phyloP scores from a whole-genome alignment of 2,113 vertebrate genomes.

The Hyperoodon ampullatus region DNA sequence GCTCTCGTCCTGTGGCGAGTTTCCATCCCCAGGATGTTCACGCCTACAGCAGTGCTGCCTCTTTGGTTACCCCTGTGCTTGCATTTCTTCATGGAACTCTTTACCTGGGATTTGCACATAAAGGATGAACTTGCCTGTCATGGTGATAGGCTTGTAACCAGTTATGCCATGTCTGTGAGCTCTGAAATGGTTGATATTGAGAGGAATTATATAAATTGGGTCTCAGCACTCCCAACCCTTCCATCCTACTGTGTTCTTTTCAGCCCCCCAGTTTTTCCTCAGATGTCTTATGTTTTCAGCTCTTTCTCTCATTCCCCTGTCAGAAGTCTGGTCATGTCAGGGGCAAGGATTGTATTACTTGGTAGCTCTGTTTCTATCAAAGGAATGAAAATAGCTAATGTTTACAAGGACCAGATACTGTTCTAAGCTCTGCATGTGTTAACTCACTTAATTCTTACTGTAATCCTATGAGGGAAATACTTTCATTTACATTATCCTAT shows the following conservation, averaged over 20 bases:
- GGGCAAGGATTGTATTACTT: not conserved
- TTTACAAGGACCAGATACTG: not conserved
- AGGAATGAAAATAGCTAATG: not conserved
- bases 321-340: not conserved
- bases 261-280: not conserved
- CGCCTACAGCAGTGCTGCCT: rapidly evolving
- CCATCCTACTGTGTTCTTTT: not conserved
- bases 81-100: not conserved
- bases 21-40: not conserved
- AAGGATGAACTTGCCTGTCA: not conserved
- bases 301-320: not conserved
- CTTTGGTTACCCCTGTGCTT: not conserved
- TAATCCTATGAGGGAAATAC: not conserved
- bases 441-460: not conserved
- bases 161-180: not conserved
- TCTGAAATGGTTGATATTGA: not conserved
- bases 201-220: not conserved
- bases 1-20: rapidly evolving
- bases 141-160: not conserved
- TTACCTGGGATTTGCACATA: not conserved
- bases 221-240: not conserved
- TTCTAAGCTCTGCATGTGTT: not conserved
- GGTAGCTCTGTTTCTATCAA: not conserved
- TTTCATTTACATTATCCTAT: not conserved
- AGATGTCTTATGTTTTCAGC: not conserved